Conservation (phyloP, 2,888 invertebrate genomes). For the Hypolimnas misippus region DNA sequence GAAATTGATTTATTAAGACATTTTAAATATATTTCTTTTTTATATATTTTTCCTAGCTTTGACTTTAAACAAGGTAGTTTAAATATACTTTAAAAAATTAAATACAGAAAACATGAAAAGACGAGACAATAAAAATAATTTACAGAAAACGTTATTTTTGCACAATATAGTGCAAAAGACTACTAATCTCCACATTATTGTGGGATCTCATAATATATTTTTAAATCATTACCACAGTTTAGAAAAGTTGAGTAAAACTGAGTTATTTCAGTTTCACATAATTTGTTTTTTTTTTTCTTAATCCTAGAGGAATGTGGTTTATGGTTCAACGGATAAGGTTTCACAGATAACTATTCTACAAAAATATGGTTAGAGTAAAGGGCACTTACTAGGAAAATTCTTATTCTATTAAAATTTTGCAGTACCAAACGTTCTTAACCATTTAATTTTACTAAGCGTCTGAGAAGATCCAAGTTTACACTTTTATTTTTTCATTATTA, state of each 20-base stretch:
- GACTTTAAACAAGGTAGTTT: not conserved
- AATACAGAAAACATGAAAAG: not conserved
- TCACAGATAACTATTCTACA: conserved; percentile 50
- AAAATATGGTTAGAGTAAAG: conserved; percentile 59
- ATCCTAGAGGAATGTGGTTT: conserved; percentile 78
- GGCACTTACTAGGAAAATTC: conserved; percentile 69
- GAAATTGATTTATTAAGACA: not conserved
- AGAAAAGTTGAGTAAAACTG: conserved; percentile 8
- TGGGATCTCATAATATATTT: conserved; percentile 1
- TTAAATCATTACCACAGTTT: conserved; percentile 17
- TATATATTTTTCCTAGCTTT: not conserved
- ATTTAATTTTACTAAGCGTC: not conserved
- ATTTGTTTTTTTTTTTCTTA: conserved; percentile 53
- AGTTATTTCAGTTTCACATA: conserved; percentile 17
- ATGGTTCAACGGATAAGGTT: conserved; percentile 53
- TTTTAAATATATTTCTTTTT: not conserved
- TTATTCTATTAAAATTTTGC: conserved; percentile 50
- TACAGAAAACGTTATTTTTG: not conserved
- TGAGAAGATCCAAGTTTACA: not conserved
- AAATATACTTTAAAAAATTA: not conserved
- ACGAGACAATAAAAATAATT: conserved; percentile 6
- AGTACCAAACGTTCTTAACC: conserved; percentile 8
- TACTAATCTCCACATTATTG: not conserved
- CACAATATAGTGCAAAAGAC: not conserved
- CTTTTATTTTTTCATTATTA: not conserved